Conservation (phyloP, 2,797 vertebrate species). For the Clarias pachynema region DNA sequence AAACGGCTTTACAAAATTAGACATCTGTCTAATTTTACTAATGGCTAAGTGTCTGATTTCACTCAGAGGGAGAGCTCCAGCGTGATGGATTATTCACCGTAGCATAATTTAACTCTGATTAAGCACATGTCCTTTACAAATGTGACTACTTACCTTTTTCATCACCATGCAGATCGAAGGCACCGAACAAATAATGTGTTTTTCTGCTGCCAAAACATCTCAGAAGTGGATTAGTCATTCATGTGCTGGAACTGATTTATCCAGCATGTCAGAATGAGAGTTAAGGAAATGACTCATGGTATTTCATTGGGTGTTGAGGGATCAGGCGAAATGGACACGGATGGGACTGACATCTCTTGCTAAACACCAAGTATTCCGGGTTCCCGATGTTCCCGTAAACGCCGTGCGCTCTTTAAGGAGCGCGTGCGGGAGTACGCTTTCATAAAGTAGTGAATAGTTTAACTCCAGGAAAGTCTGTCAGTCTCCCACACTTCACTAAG, state of each 20-base stretch:
- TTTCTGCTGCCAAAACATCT: slow-evolving; percentile 39
- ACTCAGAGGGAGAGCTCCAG: slow-evolving; percentile 27
- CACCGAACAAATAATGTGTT: slow-evolving; percentile 44
- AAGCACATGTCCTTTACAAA: slow-evolving; percentile 40
- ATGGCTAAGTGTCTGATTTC: slow-evolving; percentile 40
- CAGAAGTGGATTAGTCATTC: slow-evolving; percentile 52
- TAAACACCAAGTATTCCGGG: not conserved
- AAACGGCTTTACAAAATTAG: slow-evolving; percentile 14
- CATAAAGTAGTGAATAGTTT: slow-evolving; percentile 44
- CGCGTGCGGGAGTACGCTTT: slow-evolving; percentile 14
- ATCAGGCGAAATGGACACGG: slow-evolving; percentile 37
- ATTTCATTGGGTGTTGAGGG: slow-evolving; percentile 40
- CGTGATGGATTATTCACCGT: slow-evolving; percentile 38
- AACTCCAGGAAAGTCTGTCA: slow-evolving; percentile 77
- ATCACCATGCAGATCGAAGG: slow-evolving; percentile 42
- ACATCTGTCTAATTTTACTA: slow-evolving; percentile 46
- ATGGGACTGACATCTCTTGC: slow-evolving; percentile 33
- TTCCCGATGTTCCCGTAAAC: not conserved
- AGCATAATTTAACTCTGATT: slow-evolving; percentile 46
- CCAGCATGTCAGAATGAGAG: slow-evolving; percentile 48
- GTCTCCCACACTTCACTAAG: slow-evolving; percentile 67
- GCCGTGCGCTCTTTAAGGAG: not conserved
- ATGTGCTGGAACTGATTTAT: slow-evolving; percentile 47
- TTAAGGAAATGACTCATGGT: slow-evolving; percentile 58
- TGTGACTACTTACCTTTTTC: slow-evolving; percentile 45